These are phyloP conservation scores for Anorthoa munda DNA, from an alignment of 2,888 invertebrate genomes.

Conservation along the genomic window DNA sequence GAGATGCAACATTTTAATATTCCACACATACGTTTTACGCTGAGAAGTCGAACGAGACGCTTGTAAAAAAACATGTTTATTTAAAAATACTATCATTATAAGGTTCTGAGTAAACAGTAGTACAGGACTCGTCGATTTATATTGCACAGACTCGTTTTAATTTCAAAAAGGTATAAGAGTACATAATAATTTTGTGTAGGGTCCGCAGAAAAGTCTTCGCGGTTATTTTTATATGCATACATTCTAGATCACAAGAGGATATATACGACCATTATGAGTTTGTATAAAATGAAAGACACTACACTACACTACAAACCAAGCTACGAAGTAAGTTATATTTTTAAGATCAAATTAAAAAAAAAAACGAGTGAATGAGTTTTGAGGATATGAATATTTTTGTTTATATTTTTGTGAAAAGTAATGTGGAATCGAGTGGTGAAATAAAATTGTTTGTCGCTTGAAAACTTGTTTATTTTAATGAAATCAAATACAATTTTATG, in stretches of 20 bases:
- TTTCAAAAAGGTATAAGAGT: conserved; percentile 73
- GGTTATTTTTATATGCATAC: background rate
- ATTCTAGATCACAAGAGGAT: no score
- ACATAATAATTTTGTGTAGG: conserved; percentile 73
- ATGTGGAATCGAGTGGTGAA: no score
- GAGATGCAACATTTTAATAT: conserved; percentile 13
- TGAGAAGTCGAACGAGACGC: conserved; percentile 9
- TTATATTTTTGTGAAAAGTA: no score
- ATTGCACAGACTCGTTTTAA: conserved; percentile 74
- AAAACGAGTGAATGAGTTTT: no score
- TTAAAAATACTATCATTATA: conserved; percentile 59
- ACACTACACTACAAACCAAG: background rate
- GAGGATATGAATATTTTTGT: no score
- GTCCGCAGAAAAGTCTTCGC: conserved; percentile 58
- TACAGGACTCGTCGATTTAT: conserved; percentile 69
- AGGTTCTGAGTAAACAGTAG: conserved; percentile 71
- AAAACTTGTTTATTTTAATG: no score
- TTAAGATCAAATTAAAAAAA: no score
- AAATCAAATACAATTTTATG: no score
- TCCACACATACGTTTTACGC: conserved; percentile 15
- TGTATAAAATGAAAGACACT: background rate
- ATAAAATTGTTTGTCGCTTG: no score
- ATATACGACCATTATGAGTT: no score
- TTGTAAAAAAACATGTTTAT: conserved; percentile 48
- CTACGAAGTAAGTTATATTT: no score